These are phyloP conservation scores for Crax fasciolata DNA, from an alignment of 2,797 vertebrate genomes.

Conservation along the genomic window DNA sequence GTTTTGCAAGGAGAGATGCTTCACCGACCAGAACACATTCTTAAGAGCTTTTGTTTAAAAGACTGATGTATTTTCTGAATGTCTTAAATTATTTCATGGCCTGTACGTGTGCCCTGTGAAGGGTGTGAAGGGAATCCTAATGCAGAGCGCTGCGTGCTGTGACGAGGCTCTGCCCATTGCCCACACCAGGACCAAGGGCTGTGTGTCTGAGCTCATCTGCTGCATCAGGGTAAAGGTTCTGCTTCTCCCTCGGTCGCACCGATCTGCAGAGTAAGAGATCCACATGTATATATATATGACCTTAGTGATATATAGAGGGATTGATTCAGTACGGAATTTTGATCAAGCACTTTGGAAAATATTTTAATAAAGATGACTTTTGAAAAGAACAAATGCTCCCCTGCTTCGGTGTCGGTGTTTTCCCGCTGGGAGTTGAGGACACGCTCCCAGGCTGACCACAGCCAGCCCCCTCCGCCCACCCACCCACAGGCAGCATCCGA, in stretches of 20 bases:
- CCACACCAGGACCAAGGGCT: background rate
- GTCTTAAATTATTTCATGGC: constrained; percentile 29
- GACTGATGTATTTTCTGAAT: background rate
- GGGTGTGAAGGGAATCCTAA: background rate
- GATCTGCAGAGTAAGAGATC: background rate
- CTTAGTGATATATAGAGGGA: background rate
- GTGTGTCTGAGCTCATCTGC: background rate
- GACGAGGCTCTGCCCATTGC: background rate
- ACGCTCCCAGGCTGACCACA: background rate
- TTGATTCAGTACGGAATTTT: background rate
- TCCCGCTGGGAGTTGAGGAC: background rate
- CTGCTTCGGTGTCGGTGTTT: background rate
- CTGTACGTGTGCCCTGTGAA: accelerated
- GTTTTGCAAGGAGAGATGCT: background rate
- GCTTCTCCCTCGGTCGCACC: background rate
- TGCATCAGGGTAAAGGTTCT: background rate
- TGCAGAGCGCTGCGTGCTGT: background rate
- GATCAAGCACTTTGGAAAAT: constrained; percentile 39
- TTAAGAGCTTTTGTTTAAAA: constrained; percentile 6
- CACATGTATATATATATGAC: background rate
- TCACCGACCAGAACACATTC: background rate
- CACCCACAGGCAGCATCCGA: background rate
- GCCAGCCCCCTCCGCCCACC: background rate
- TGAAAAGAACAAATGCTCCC: background rate
- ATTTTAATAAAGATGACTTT: constrained; percentile 79